These are phyloP conservation scores for Seriola dumerili DNA, from an alignment of 2,113 vertebrate genomes.

Conservation along the genomic window DNA sequence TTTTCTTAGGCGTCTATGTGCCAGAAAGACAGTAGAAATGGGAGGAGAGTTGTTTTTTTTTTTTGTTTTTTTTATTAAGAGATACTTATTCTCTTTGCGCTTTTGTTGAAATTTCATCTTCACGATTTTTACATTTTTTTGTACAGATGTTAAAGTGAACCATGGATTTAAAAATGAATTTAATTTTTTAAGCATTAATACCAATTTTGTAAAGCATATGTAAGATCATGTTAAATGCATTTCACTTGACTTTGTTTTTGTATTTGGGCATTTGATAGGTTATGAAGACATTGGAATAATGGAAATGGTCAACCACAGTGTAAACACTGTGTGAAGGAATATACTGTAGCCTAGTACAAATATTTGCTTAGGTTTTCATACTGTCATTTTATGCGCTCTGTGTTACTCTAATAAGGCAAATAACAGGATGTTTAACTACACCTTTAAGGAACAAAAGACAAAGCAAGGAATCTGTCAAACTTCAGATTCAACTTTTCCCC, in stretches of 20 bases:
- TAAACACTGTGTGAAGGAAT: conserved; percentile 55
- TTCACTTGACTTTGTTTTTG: conserved; percentile 66
- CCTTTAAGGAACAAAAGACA: conserved; percentile 9
- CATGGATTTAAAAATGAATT: conserved; percentile 5
- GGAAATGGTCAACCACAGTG: conserved; percentile 16
- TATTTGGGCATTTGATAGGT: conserved; percentile 61
- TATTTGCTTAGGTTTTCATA: conserved; percentile 22
- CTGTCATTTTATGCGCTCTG: neutral
- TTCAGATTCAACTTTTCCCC: neutral
- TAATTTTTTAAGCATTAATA: conserved; percentile 50
- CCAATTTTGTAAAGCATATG: conserved; percentile 52
- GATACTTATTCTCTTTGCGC: conserved; percentile 42
- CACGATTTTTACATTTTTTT: conserved; percentile 51
- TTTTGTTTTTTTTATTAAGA: conserved; percentile 18
- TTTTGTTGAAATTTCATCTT: conserved; percentile 35
- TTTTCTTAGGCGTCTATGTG: conserved; percentile 46
- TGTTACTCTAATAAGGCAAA: conserved; percentile 12
- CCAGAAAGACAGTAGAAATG: conserved; percentile 31
- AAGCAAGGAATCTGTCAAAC: conserved; percentile 9
- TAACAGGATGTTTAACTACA: neutral
- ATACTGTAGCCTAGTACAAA: neutral
- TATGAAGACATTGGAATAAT: conserved; percentile 47
- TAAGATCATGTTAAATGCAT: conserved; percentile 60
- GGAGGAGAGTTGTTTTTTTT: neutral
- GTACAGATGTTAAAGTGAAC: conserved; percentile 55